phyloP scores from a whole-genome alignment of 2,797 vertebrate species.

The Eremophila alpestris region DNA sequence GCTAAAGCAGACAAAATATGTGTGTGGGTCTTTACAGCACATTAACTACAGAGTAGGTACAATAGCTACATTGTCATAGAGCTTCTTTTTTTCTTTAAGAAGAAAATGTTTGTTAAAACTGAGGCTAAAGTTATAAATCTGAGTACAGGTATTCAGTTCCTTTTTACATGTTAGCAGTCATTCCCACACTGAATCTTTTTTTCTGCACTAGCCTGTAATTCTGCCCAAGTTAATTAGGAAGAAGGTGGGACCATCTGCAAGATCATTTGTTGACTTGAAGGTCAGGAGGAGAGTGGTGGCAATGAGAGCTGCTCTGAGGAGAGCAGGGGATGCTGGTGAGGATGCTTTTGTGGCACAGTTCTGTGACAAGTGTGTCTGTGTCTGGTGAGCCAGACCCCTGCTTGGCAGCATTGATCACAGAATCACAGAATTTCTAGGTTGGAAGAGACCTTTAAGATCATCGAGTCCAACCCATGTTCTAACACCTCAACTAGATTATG shows the following conservation, averaged over 20 bases:
- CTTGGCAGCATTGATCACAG: background rate
- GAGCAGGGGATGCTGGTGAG: background rate
- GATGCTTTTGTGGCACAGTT: background rate
- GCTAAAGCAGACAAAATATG: background rate
- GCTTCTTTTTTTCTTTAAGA: background rate
- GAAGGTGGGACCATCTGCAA: background rate
- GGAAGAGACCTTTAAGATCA: too few relatives aligned
- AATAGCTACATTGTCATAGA: background rate
- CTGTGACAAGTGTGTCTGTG: background rate
- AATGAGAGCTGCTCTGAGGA: background rate
- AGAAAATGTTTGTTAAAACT: background rate
- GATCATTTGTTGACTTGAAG: background rate
- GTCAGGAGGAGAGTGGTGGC: background rate
- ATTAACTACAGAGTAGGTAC: background rate
- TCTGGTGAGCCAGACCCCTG: background rate
- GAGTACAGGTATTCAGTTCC: background rate
- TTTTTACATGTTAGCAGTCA: background rate
- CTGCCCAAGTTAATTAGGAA: background rate
- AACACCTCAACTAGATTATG: background rate
- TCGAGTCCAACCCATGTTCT: too few relatives aligned
- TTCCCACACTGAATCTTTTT: background rate
- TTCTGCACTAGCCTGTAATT: background rate
- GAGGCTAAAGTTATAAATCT: background rate
- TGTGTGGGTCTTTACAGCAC: background rate
- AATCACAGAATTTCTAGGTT: too few relatives aligned